Evolutionary conservation across 2,888 invertebrate species (phyloP).

Genomic region (Ischnura elegans): DNA sequence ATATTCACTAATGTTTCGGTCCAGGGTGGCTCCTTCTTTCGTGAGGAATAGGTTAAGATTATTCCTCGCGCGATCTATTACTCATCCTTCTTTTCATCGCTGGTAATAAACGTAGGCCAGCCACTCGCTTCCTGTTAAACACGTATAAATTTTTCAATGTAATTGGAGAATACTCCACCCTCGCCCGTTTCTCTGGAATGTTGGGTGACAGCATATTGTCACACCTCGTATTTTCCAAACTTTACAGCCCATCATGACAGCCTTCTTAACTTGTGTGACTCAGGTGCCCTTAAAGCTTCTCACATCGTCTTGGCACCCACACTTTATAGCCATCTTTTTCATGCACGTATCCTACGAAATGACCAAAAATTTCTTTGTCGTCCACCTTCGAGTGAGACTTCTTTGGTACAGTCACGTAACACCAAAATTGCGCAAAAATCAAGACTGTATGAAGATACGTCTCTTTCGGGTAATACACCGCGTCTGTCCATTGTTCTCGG

Average conservation of each 20-base stretch:
- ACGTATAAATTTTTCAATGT: slow-evolving; percentile 74
- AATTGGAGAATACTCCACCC: slow-evolving; percentile 73
- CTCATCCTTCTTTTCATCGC: slow-evolving; percentile 68
- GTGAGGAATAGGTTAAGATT: slow-evolving; percentile 67
- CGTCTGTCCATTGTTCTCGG: too few relatives aligned
- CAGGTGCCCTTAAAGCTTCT: slow-evolving; percentile 72
- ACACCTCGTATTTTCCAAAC: slow-evolving; percentile 72
- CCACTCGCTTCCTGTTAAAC: slow-evolving; percentile 73
- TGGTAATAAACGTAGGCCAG: slow-evolving; percentile 72
- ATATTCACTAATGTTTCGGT: slow-evolving; percentile 65
- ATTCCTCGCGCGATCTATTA: too few relatives aligned
- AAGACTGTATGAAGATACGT: too few relatives aligned
- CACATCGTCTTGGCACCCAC: slow-evolving; percentile 58
- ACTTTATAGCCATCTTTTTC: slow-evolving; percentile 36
- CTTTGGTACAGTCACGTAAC: background rate
- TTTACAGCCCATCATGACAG: slow-evolving; percentile 72
- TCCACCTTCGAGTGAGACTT: background rate
- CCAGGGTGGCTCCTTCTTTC: slow-evolving; percentile 70
- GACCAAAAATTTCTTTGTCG: background rate
- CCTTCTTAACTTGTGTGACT: slow-evolving; percentile 72
- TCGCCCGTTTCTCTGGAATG: slow-evolving; percentile 70
- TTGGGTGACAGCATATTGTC: slow-evolving; percentile 73
- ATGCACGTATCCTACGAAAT: background rate
- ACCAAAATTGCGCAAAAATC: background rate
- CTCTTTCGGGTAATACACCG: too few relatives aligned